phyloP scores from a whole-genome alignment of 2,888 invertebrate genomes.

The Oscheius sp. region DNA sequence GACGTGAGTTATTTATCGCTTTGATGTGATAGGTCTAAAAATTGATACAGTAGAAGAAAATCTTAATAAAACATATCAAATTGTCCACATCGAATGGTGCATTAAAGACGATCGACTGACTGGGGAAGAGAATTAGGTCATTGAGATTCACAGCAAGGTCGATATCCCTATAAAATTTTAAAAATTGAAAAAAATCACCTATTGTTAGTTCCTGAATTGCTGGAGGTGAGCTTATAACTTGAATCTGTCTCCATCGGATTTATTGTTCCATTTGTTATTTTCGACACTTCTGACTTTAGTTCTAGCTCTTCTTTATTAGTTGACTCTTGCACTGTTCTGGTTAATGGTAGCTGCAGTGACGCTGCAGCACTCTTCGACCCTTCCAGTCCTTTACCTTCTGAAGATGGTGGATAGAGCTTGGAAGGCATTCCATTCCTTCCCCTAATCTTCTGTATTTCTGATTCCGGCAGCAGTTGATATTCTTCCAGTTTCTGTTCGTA shows the following conservation, averaged over 20 bases:
- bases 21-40: conserved; percentile 5
- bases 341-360: too few relatives aligned
- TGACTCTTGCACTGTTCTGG: too few relatives aligned
- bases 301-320: too few relatives aligned
- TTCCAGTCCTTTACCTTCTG: too few relatives aligned
- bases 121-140: conserved; percentile 2
- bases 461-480: conserved; percentile 2
- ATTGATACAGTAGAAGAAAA: conserved; percentile 33
- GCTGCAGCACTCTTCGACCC: too few relatives aligned
- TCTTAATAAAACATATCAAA: not conserved
- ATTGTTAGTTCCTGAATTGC: conserved; percentile 10
- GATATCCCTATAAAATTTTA: too few relatives aligned
- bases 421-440: too few relatives aligned
- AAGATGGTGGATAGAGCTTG: too few relatives aligned
- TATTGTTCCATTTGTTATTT: too few relatives aligned
- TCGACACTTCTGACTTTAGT: too few relatives aligned
- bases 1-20: not conserved
- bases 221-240: too few relatives aligned
- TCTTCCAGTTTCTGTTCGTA: not conserved
- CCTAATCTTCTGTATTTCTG: not conserved
- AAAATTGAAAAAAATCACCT: too few relatives aligned
- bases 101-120: conserved; percentile 14
- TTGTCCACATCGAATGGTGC: conserved; percentile 21
- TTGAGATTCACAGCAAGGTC: not conserved
- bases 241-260: not conserved